Base-by-base conservation (phyloP, 2,888 invertebrate genomes). In the Aricia artaxerxes region DNA sequence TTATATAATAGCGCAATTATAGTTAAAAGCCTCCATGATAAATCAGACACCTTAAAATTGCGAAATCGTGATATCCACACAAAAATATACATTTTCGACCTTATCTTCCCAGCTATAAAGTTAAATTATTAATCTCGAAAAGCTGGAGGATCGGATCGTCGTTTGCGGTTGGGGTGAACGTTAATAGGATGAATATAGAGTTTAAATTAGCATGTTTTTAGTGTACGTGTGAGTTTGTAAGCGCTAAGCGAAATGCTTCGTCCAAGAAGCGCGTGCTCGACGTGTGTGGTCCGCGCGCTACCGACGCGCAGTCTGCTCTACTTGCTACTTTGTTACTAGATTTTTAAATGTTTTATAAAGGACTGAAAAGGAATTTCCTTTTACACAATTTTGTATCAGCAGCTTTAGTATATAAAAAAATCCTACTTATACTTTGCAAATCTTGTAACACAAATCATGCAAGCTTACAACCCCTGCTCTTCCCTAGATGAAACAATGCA, bases 41-140 rank as follows among this genome's bases (percentile, higher is more conserved):
- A 82, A 82, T 85, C 83, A 82, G 83, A 85, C 86, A 85, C 86
- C 84, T 85, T 82, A 83, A 85, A 89, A 89, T 88, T 87, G 88
- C 88, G 11, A 83, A 86, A 83, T 86, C 88, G 87, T 88, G 87
- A 86, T 85, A 84, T 82, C 80, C 84, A 85, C 87, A 87, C 85
- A 87, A 87, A 87, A 87, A 84, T 80, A 84, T 80, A 80, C 84
- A 79, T 85, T 84, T 84, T 79, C 83, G 78, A 57, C 78, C 64
- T 79, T 82, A 82, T 78, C 9, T 1, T 53, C 6, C 61, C 31
- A 0, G 13, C 0, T 1, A 77, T 80, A 80, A 44, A 79, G 81
- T 69, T 75, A 44, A 79, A 61, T 57, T 76, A 76, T 57, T 49
- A 80, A 61, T 81, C 57, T 78, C 49, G 69, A 49, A 44, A 31